These are phyloP conservation scores for Dorcus parallelipipedus DNA, from an alignment of 2,888 invertebrate species.

Conservation along the genomic window DNA sequence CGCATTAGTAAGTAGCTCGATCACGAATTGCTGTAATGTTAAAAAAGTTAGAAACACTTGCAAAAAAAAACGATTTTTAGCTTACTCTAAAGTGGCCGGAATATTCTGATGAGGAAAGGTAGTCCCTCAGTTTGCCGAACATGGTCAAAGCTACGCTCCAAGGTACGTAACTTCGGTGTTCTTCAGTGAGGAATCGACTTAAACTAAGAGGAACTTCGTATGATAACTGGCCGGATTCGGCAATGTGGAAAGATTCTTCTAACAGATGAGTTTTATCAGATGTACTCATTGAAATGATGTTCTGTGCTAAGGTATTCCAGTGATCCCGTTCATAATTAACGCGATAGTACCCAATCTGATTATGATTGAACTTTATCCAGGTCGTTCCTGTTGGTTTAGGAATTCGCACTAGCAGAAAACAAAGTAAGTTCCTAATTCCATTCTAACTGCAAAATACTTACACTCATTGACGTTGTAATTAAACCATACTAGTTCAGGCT, in stretches of 20 bases:
- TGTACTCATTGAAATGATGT: conserved; percentile 53
- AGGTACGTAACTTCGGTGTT: conserved; percentile 63
- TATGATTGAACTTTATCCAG: conserved; percentile 83
- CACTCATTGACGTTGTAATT: conserved; percentile 50
- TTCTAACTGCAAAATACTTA: conserved; percentile 34
- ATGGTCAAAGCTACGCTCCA: conserved; percentile 68
- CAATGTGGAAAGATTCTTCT: conserved; percentile 79
- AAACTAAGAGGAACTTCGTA: conserved; percentile 69
- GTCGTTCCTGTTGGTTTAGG: conserved; percentile 47
- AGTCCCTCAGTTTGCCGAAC: conserved; percentile 48
- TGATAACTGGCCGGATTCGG: conserved; percentile 63
- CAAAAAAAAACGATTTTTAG: not conserved
- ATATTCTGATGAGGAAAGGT: conserved; percentile 55
- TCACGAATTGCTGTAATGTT: conserved; percentile 59
- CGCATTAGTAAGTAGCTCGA: conserved; percentile 55
- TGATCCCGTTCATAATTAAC: conserved; percentile 73
- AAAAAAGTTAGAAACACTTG: not conserved
- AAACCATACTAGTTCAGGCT: conserved; percentile 29
- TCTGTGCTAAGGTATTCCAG: conserved; percentile 58
- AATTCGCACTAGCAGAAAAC: conserved; percentile 35
- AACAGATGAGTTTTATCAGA: conserved; percentile 77
- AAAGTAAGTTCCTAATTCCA: too few relatives aligned
- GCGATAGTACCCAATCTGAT: conserved; percentile 84
- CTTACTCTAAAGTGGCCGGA: conserved; percentile 54
- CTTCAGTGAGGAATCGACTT: conserved; percentile 64